phyloP scores from a whole-genome alignment of 2,888 invertebrate species.

The Hirtodrosophila histrioides region DNA sequence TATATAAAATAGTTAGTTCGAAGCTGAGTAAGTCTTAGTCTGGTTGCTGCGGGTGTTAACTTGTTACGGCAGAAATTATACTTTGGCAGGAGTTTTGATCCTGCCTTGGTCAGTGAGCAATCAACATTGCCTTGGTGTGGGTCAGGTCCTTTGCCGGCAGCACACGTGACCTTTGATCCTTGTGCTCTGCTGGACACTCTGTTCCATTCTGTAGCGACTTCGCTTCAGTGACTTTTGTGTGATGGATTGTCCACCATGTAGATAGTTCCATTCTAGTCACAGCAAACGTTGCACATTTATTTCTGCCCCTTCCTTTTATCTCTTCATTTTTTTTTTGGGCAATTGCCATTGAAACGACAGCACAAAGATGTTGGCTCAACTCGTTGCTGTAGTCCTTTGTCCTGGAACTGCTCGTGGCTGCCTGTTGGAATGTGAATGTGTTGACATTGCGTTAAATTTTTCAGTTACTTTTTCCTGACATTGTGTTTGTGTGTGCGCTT shows the following conservation, averaged over 20 bases:
- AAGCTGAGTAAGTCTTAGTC: conserved; percentile 29
- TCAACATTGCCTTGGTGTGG: conserved; percentile 8
- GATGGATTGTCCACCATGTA: conserved; percentile 34
- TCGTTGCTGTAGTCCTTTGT: conserved; percentile 33
- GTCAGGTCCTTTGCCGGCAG: conserved; percentile 10
- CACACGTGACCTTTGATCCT: conserved; percentile 36
- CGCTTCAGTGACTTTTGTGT: conserved; percentile 24
- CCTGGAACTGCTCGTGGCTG: conserved; percentile 20
- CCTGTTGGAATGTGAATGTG: conserved; percentile 54
- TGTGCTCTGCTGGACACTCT: conserved; percentile 8
- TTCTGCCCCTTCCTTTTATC: conserved; percentile 6
- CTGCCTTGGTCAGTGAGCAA: conserved; percentile 19
- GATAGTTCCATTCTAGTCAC: conserved; percentile 20
- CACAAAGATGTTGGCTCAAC: conserved; percentile 28
- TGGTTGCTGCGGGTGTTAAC: conserved; percentile 53
- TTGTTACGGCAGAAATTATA: conserved; percentile 52
- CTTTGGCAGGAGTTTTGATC: conserved; percentile 11
- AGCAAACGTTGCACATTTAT: conserved; percentile 33
- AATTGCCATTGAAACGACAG: conserved; percentile 37
- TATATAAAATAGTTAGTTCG: conserved; percentile 28
- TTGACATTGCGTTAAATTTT: conserved; percentile 75
- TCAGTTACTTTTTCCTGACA: conserved; percentile 64
- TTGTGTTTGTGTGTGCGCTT: conserved; percentile 36
- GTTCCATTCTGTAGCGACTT: conserved; percentile 17
- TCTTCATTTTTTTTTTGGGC: conserved; percentile 29